These are phyloP conservation scores for Fratercula arctica DNA, from an alignment of 2,797 vertebrate species.

Conservation along the genomic window DNA sequence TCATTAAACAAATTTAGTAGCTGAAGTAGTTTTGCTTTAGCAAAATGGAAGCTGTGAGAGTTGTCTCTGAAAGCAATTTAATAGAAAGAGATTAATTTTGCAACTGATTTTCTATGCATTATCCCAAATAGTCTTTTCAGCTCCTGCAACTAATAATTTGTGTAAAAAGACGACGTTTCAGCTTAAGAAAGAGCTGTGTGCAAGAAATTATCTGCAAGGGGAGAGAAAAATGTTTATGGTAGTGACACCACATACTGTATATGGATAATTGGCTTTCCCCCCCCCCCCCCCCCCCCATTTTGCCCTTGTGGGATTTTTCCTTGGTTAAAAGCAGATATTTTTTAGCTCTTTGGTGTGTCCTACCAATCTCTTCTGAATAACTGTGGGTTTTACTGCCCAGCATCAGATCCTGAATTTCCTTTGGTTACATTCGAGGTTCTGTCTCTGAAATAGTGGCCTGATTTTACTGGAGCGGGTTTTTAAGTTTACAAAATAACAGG, in stretches of 20 bases:
- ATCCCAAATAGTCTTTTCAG: not conserved
- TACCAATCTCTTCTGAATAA: not conserved
- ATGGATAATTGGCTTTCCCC: rapidly evolving
- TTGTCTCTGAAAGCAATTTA: constrained; percentile 6
- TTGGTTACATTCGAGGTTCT: not conserved
- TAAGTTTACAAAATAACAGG: not conserved
- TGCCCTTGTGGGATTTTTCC: not conserved
- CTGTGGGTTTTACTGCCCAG: not conserved
- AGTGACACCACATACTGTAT: not conserved
- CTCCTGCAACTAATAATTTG: not conserved
- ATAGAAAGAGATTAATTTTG: not conserved
- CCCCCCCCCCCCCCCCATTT: not conserved
- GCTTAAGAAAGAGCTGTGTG: not conserved
- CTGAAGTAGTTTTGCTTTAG: constrained; percentile 14
- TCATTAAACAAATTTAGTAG: constrained; percentile 39
- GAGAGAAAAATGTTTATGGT: not conserved
- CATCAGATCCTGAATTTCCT: not conserved
- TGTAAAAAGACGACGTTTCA: not conserved
- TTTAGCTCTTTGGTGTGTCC: not conserved
- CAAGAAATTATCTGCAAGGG: not conserved
- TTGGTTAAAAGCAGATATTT: not conserved
- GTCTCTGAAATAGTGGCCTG: not conserved
- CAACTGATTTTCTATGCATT: not conserved
- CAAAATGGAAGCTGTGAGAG: not conserved
- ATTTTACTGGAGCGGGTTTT: not conserved